Evolutionary conservation across 2,797 vertebrate genomes (phyloP).

Genomic region (Hoplostethus mediterraneus): DNA sequence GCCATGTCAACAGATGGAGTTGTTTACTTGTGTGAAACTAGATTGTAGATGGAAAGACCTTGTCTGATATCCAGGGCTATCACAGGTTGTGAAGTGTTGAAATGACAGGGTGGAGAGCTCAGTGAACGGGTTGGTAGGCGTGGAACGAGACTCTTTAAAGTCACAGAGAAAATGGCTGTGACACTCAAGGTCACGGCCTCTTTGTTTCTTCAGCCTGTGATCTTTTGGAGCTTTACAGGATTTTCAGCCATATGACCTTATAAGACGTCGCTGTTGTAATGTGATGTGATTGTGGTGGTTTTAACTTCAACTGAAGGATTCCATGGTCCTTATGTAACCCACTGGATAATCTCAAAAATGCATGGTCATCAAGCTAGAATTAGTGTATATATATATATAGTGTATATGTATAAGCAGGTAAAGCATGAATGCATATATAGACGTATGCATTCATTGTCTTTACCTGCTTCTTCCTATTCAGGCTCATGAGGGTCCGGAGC

Average conservation of each 20-base stretch:
- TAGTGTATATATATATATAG: no score
- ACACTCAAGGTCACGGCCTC: slow-evolving; percentile 47
- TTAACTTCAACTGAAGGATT: neutral
- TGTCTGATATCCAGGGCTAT: slow-evolving; percentile 59
- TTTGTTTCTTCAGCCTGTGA: slow-evolving; percentile 20
- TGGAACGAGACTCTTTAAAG: slow-evolving; percentile 59
- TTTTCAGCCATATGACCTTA: neutral
- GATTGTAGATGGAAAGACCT: slow-evolving; percentile 59
- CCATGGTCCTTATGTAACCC: no score
- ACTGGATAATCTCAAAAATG: no score
- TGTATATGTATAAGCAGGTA: no score
- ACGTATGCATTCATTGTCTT: no score
- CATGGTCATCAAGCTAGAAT: no score
- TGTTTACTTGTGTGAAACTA: slow-evolving; percentile 57
- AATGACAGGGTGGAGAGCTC: slow-evolving; percentile 70
- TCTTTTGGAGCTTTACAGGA: slow-evolving; percentile 25
- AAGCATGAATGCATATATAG: no score
- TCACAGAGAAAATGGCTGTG: slow-evolving; percentile 47
- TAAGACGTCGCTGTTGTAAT: neutral
- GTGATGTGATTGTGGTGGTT: neutral
- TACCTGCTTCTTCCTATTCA: neutral
- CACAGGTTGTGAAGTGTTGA: slow-evolving; percentile 67
- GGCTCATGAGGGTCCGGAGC: no score
- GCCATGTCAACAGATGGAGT: slow-evolving; percentile 32
- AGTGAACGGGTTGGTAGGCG: slow-evolving; percentile 50